Evolutionary conservation across 2,797 vertebrate genomes (phyloP).

Genomic region (Spinibarbus caldwelli): DNA sequence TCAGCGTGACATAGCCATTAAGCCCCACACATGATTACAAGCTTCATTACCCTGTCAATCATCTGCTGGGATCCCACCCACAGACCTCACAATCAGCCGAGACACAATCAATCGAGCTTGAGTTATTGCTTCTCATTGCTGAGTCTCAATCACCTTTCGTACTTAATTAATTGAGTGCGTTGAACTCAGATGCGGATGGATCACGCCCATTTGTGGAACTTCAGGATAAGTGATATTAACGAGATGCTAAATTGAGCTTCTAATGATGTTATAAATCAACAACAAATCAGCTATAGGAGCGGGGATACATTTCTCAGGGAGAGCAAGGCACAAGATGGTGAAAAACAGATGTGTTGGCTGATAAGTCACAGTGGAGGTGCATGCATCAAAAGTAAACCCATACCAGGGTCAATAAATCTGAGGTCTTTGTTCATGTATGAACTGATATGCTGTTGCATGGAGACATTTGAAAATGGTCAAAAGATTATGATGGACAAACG

Average conservation of each 20-base stretch:
- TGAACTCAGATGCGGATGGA: constrained; percentile 73
- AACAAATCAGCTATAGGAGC: constrained; percentile 75
- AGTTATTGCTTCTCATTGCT: constrained; percentile 60
- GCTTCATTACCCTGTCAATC: constrained; percentile 64
- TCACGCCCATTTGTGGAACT: constrained; percentile 67
- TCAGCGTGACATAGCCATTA: constrained; percentile 61
- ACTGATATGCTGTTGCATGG: not conserved
- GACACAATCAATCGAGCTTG: constrained; percentile 62
- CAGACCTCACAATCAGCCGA: constrained; percentile 53
- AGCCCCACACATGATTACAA: constrained; percentile 60
- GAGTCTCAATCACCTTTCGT: constrained; percentile 60
- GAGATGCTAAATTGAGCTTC: constrained; percentile 65
- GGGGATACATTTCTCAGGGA: constrained; percentile 49
- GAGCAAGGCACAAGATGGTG: constrained; percentile 25
- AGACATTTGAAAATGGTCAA: not conserved
- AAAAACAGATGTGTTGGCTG: constrained; percentile 46
- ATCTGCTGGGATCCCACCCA: constrained; percentile 54
- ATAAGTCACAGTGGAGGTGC: constrained; percentile 47
- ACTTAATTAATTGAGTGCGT: constrained; percentile 69
- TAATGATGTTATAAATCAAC: constrained; percentile 79
- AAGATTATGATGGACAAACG: not conserved
- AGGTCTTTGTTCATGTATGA: not conserved
- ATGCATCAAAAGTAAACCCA: constrained; percentile 44
- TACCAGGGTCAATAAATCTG: not conserved
- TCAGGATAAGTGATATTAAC: constrained; percentile 67